phyloP scores from a whole-genome alignment of 23 tunicate species.

The Oikopleura albicans region DNA sequence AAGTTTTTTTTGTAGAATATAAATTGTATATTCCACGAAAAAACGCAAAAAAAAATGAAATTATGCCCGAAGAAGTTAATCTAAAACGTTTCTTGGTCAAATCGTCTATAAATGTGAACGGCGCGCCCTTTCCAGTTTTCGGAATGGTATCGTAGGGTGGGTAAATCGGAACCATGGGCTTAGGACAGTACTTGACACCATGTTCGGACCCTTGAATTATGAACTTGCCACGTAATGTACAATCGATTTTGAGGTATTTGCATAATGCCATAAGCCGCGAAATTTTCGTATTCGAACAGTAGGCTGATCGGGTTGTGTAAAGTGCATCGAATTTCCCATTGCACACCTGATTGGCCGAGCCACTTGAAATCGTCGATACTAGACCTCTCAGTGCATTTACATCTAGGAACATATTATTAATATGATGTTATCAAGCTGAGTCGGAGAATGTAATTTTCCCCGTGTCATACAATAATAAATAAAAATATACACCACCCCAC shows the following conservation, averaged over 20 bases:
- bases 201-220: background rate
- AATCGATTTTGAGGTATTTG: background rate
- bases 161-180: background rate
- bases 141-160: background rate
- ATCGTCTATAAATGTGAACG: background rate
- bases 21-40: too few species aligned
- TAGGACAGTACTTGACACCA: background rate
- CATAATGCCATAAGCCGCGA: background rate
- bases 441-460: too few species aligned
- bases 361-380: background rate
- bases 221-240: background rate
- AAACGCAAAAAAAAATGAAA: too few species aligned
- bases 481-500: too few species aligned
- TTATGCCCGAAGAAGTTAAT: too few species aligned
- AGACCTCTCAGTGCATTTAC: background rate
- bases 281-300: slow-evolving; percentile 2
- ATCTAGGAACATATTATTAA: too few species aligned
- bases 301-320: background rate
- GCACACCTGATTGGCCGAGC: background rate
- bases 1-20: too few species aligned
- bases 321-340: background rate
- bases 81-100: background rate
- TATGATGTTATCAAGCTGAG: too few species aligned
- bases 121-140: background rate
- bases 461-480: too few species aligned